Percentiles rank a stretch among this genome's conserved stretches.
Conservation (phyloP, 2,888 invertebrate genomes). For the Philopedon plagiatum region DNA sequence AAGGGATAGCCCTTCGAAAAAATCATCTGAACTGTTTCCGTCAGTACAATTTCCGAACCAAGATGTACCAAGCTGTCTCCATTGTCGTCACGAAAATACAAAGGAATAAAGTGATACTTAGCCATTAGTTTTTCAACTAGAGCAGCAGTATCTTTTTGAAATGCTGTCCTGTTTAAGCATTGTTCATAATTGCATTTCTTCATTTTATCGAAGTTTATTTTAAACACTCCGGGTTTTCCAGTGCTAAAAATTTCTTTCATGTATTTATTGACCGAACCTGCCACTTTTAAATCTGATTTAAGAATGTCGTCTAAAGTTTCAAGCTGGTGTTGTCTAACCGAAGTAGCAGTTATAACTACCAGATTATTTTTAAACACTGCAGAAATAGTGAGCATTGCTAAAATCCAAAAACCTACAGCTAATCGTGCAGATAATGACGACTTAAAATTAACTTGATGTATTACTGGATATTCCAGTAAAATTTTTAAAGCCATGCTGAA, state of each 20-base stretch:
- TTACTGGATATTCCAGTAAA: neutral
- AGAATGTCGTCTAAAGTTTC: conserved; percentile 14
- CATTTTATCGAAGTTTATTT: neutral
- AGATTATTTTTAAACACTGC: conserved; percentile 1
- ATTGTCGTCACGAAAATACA: neutral
- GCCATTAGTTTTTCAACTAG: neutral
- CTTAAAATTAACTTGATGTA: neutral
- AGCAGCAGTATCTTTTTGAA: neutral
- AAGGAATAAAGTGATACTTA: neutral
- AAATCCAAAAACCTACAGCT: neutral
- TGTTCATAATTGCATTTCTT: neutral
- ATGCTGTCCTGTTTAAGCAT: neutral
- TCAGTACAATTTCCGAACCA: neutral
- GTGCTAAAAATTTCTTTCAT: neutral
- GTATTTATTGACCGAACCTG: neutral
- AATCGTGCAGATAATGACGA: neutral
- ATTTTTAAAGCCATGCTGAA: neutral
- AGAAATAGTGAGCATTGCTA: neutral
- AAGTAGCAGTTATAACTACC: neutral
- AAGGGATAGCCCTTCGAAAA: conserved; percentile 13
- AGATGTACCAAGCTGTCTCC: conserved; percentile 11
- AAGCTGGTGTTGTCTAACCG: neutral
- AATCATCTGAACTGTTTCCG: conserved; percentile 7
- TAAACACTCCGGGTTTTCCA: too few species aligned
- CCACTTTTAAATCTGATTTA: neutral